Evolutionary conservation across 1,140 invertebrate genomes (phyloP).

Genomic region (Leptopilina clavipes): DNA sequence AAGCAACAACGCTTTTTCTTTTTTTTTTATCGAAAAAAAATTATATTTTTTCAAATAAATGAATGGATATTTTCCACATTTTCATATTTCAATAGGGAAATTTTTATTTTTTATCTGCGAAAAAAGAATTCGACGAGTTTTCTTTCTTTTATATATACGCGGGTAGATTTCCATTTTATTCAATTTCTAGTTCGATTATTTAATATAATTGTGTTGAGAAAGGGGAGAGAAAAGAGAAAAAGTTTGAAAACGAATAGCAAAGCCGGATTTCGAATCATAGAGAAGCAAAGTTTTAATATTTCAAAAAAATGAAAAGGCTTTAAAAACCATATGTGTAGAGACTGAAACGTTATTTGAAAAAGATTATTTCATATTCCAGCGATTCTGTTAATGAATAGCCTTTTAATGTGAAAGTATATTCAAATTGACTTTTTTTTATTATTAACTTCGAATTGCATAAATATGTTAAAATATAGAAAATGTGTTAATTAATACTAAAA

Average conservation of each 20-base stretch:
- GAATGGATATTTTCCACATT: no score
- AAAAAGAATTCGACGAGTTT: no score
- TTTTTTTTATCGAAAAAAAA: no score
- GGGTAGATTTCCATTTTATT: background rate
- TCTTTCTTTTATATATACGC: no score
- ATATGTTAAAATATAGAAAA: no score
- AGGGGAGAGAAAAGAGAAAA: background rate
- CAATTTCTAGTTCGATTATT: background rate
- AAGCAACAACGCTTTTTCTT: background rate
- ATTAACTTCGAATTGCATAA: no score
- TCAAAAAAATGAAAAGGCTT: background rate
- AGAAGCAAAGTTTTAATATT: background rate
- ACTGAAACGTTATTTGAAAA: background rate
- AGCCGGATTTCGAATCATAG: background rate
- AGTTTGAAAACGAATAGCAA: background rate
- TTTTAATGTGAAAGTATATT: no score
- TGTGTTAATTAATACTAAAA: no score
- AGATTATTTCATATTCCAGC: background rate
- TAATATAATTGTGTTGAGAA: background rate
- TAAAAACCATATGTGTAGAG: background rate
- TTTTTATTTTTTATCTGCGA: no score
- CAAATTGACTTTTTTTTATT: no score
- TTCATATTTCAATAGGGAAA: no score
- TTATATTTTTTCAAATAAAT: no score
- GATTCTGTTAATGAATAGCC: background rate